These are phyloP conservation scores for Leptinotarsa tumamoca DNA, from an alignment of 2,888 invertebrate genomes.

Conservation along the genomic window DNA sequence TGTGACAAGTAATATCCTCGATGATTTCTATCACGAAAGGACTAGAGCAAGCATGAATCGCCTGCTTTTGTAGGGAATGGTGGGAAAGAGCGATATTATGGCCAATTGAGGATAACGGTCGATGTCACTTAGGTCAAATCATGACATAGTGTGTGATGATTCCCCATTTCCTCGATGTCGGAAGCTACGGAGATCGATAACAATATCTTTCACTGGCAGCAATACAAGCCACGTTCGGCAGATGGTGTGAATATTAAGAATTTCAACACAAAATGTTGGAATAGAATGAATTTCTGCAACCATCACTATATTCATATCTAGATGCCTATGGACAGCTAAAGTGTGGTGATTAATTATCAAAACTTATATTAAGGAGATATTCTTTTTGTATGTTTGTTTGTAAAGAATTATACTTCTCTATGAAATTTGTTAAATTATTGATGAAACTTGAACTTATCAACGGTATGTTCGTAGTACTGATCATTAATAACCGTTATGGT, in stretches of 20 bases:
- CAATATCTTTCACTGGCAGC: not conserved
- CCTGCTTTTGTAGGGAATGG: constrained; percentile 17
- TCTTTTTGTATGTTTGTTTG: no score
- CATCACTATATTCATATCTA: not conserved
- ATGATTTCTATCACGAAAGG: constrained; percentile 26
- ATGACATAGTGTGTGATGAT: not conserved
- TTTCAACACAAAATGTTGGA: no score
- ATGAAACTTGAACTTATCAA: no score
- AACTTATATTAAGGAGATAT: no score
- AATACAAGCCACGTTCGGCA: no score
- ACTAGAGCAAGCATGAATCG: not conserved
- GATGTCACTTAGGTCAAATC: constrained; percentile 10
- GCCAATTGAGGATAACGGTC: constrained; percentile 11
- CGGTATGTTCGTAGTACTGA: no score
- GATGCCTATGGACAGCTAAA: not conserved
- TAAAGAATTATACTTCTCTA: no score
- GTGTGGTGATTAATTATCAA: no score
- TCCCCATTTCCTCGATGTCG: not conserved
- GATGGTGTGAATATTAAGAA: no score
- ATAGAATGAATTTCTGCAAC: not conserved
- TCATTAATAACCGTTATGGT: no score
- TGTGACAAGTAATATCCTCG: constrained; percentile 31
- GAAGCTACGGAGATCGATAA: not conserved
- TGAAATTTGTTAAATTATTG: no score
- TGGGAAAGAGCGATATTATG: constrained; percentile 8